Percentiles rank a stretch among this genome's conserved stretches.
These are phyloP conservation scores for Eidolon helvum DNA, from an alignment of 2,113 vertebrate genomes.

Conservation along the genomic window DNA sequence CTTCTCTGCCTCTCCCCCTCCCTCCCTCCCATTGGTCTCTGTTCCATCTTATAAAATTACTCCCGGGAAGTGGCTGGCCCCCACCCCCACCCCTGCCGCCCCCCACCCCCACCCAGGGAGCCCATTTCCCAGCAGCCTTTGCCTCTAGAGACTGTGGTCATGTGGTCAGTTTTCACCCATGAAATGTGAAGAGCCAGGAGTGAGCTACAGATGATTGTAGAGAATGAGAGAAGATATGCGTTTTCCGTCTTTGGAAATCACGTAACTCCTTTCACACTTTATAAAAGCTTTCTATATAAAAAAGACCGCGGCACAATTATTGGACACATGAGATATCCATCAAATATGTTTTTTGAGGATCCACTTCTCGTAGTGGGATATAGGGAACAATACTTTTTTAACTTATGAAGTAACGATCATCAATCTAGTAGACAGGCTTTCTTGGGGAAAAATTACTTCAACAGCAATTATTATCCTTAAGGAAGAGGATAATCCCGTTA, in stretches of 20 bases:
- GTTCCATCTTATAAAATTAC: too few relatives aligned
- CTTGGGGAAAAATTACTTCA: background rate
- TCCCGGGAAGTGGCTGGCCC: too few relatives aligned
- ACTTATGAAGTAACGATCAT: background rate
- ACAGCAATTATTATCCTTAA: background rate
- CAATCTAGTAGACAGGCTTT: background rate
- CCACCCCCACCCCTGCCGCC: too few relatives aligned
- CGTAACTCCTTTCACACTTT: background rate
- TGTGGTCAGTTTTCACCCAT: too few relatives aligned
- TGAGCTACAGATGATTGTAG: too few relatives aligned
- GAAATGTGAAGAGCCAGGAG: too few relatives aligned
- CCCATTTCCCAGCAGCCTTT: too few relatives aligned
- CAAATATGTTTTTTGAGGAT: background rate
- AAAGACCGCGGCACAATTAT: background rate
- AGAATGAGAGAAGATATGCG: too few relatives aligned
- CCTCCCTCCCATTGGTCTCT: too few relatives aligned
- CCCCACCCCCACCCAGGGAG: too few relatives aligned
- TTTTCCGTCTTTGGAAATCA: background rate
- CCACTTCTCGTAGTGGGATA: background rate
- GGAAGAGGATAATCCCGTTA: background rate
- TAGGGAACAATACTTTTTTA: background rate
- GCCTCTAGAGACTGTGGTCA: too few relatives aligned
- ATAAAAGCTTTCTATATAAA: background rate
- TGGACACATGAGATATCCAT: background rate
- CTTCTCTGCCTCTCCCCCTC: too few relatives aligned